Evolutionary conservation across 1,140 invertebrate species (phyloP).

Genomic region (Bombus waltoni): DNA sequence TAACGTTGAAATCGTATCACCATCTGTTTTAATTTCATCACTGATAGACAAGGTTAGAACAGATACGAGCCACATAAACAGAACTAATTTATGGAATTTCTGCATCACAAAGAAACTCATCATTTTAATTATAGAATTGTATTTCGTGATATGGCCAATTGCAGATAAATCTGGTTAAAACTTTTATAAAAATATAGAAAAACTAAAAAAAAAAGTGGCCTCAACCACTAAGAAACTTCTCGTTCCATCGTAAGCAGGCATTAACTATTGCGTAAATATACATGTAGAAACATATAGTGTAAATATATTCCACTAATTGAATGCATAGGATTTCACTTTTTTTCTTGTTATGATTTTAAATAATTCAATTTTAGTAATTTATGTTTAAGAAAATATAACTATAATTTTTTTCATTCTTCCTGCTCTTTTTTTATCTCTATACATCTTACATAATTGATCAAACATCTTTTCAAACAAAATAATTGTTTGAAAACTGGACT

Average conservation of each 20-base stretch:
- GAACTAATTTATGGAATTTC: constrained; percentile 24
- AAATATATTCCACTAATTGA: neutral
- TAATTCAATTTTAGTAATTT: neutral
- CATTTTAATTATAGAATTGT: constrained; percentile 11
- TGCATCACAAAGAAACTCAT: constrained; percentile 36
- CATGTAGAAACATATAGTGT: neutral
- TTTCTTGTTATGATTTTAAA: neutral
- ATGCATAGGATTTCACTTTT: neutral
- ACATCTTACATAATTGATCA: no score
- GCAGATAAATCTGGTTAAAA: constrained; percentile 31
- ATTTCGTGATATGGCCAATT: neutral
- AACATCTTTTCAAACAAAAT: no score
- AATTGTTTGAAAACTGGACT: no score
- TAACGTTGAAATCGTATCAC: neutral
- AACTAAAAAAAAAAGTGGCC: constrained; percentile 64
- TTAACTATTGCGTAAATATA: constrained; percentile 52
- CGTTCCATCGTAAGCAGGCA: constrained; percentile 55
- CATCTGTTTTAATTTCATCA: constrained; percentile 49
- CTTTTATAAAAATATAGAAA: constrained; percentile 65
- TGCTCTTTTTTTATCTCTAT: neutral
- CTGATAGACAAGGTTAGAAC: constrained; percentile 66
- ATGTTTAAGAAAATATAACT: neutral
- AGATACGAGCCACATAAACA: constrained; percentile 54
- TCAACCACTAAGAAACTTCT: constrained; percentile 48
- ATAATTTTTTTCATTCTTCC: neutral